Conservation (phyloP, 2,888 invertebrate species). For the Margaritifera margaritifera region DNA sequence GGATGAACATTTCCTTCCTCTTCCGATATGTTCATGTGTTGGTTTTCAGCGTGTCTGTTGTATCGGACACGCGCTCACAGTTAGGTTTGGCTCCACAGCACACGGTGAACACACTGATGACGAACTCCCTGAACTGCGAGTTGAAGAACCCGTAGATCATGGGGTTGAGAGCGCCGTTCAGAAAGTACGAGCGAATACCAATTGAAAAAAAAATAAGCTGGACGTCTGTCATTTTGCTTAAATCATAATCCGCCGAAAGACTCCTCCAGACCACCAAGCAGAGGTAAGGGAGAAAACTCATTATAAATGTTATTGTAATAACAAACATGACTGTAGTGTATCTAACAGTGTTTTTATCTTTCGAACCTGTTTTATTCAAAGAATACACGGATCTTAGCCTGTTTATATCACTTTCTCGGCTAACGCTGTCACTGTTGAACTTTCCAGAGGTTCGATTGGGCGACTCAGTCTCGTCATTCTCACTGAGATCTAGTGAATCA, state of each 20-base stretch:
- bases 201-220: conserved; percentile 40
- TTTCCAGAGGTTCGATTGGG: too few species aligned
- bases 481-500: too few species aligned
- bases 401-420: too few species aligned
- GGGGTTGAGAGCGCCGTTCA: conserved; percentile 42
- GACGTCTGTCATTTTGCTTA: conserved; percentile 26
- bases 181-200: conserved; percentile 37
- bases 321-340: conserved; percentile 31
- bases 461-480: too few species aligned
- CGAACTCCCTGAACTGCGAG: conserved; percentile 41
- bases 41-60: too few species aligned
- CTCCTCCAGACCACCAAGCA: conserved; percentile 38
- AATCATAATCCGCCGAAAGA: conserved; percentile 28
- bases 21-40: too few species aligned
- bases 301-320: conserved; percentile 37
- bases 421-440: too few species aligned
- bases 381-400: too few species aligned
- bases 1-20: too few species aligned
- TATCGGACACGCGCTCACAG: too few species aligned
- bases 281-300: conserved; percentile 45
- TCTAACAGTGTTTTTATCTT: not conserved
- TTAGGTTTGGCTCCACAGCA: conserved; percentile 9
- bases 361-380: too few species aligned
- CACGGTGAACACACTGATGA: conserved; percentile 14
- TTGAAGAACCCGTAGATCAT: conserved; percentile 46